These are phyloP conservation scores for Pteronotus mesoamericanus DNA, from an alignment of 2,797 vertebrate genomes.

Conservation along the genomic window DNA sequence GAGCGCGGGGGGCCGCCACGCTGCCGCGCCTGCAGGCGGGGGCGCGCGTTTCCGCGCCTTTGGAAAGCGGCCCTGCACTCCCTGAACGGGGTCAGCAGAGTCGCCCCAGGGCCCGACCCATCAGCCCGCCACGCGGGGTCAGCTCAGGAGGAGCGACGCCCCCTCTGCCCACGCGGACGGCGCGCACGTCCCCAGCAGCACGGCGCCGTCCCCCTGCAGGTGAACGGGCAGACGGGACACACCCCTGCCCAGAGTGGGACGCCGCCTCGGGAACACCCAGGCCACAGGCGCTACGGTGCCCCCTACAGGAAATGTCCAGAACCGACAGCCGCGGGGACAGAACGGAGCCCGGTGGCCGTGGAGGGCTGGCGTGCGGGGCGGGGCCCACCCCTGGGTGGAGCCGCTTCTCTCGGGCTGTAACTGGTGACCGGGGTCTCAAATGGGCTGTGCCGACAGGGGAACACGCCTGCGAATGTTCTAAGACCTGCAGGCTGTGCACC, in stretches of 20 bases:
- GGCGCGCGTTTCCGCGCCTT: background rate
- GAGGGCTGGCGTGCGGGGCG: background rate
- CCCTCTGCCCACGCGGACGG: background rate
- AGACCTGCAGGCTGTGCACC: background rate
- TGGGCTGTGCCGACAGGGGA: background rate
- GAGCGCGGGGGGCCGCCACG: background rate
- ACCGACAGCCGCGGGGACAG: background rate
- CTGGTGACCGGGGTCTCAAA: background rate
- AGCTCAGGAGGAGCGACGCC: background rate
- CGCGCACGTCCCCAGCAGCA: fast-evolving
- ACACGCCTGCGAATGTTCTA: background rate
- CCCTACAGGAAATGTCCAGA: fast-evolving
- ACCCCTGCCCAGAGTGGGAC: fast-evolving
- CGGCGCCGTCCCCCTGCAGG: too few species aligned
- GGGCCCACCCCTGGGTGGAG: fast-evolving
- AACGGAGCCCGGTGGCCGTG: fast-evolving
- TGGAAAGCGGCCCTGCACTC: background rate
- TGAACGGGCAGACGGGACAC: too few species aligned
- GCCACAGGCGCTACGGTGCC: fast-evolving
- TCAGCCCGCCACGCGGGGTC: fast-evolving
- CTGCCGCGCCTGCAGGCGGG: too few species aligned
- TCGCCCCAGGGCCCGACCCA: background rate
- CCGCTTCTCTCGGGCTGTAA: background rate
- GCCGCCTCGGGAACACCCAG: too few species aligned
- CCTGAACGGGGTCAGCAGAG: background rate